Percentiles rank a stretch among this genome's conserved stretches.
Conservation (phyloP, 2,888 invertebrate species). For the Apamea crenata region DNA sequence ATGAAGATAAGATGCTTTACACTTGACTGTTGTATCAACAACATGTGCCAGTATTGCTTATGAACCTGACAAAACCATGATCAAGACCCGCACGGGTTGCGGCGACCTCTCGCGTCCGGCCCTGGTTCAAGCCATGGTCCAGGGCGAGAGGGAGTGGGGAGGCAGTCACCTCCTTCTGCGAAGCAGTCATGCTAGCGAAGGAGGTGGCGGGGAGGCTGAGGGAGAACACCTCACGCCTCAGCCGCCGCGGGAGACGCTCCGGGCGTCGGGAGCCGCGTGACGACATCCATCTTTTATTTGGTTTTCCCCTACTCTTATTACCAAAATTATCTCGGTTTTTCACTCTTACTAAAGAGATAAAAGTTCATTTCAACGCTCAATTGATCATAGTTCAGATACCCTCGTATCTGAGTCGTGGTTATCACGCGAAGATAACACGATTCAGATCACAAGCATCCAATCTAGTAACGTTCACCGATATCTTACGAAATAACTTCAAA, state of each 20-base stretch:
- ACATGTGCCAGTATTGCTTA: background rate
- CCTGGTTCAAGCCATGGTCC: too few relatives aligned
- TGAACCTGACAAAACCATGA: background rate
- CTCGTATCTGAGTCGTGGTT: constrained; percentile 18
- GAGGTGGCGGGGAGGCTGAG: too few relatives aligned
- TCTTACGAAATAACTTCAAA: constrained; percentile 35
- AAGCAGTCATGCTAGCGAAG: too few relatives aligned
- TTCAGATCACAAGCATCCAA: constrained; percentile 39
- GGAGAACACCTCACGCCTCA: too few relatives aligned
- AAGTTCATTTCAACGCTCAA: constrained; percentile 22
- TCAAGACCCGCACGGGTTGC: background rate
- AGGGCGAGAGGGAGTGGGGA: too few relatives aligned
- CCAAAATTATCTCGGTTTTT: constrained; percentile 10
- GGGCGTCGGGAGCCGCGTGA: too few relatives aligned
- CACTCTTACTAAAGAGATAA: constrained; percentile 18
- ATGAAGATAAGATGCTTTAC: constrained; percentile 5
- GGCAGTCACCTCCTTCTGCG: too few relatives aligned
- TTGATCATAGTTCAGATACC: constrained; percentile 38
- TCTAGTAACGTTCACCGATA: constrained; percentile 32
- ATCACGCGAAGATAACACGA: constrained; percentile 49
- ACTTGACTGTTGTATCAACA: background rate
- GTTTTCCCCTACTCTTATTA: background rate
- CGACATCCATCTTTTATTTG: background rate
- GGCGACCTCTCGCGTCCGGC: too few relatives aligned
- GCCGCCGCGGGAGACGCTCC: too few relatives aligned